phyloP scores from a whole-genome alignment of 2,888 invertebrate genomes.

The Kuschelorhynchus macadamiae region DNA sequence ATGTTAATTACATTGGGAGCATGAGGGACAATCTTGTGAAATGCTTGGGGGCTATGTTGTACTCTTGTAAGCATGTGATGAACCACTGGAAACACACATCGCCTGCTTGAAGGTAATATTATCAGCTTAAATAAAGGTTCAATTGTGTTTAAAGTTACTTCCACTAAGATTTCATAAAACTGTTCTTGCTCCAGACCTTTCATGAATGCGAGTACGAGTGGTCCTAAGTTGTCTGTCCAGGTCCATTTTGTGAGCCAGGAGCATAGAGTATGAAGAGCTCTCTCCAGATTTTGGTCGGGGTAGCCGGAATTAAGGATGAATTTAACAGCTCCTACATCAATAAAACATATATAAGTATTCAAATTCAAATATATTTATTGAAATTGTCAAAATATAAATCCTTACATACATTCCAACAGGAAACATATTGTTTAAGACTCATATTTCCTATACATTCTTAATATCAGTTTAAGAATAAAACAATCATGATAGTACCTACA shows the following conservation, averaged over 20 bases:
- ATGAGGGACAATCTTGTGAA: conserved; percentile 72
- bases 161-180: conserved; percentile 69
- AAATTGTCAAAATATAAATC: no score
- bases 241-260: conserved; percentile 78
- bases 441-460: no score
- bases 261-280: conserved; percentile 77
- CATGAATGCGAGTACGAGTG: conserved; percentile 79
- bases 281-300: conserved; percentile 72
- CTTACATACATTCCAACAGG: no score
- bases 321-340: conserved; percentile 68
- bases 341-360: conserved; percentile 8
- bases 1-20: conserved; percentile 68
- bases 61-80: conserved; percentile 76
- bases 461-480: no score
- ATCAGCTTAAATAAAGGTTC: conserved; percentile 74
- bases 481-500: no score
- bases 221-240: conserved; percentile 75
- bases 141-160: conserved; percentile 75
- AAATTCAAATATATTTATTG: no score
- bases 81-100: conserved; percentile 75
- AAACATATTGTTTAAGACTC: no score
- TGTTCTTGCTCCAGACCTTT: conserved; percentile 66
- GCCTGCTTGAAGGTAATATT: conserved; percentile 71
- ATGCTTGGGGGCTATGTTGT: conserved; percentile 73
- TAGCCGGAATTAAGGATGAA: conserved; percentile 66